phyloP scores from a whole-genome alignment of 2,797 vertebrate genomes.

The Paguma larvata region DNA sequence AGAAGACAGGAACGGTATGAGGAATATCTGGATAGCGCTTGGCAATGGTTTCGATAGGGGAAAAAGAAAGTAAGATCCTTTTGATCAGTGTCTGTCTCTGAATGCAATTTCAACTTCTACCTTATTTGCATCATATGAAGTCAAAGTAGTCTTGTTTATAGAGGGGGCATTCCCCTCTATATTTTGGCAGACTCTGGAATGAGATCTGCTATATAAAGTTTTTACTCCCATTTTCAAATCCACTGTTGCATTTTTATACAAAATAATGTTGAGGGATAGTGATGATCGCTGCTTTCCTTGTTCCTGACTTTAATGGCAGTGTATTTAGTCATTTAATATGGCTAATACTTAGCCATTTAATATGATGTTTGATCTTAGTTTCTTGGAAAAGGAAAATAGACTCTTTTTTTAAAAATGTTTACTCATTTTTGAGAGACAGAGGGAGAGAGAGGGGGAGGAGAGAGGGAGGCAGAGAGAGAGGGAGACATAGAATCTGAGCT shows the following conservation, averaged over 20 bases:
- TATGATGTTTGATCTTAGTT: conserved; percentile 30
- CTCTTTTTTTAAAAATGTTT: no score
- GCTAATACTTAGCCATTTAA: conserved; percentile 17
- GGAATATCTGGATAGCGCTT: not conserved
- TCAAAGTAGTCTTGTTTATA: conserved; percentile 23
- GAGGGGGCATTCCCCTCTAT: not conserved
- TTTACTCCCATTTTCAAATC: not conserved
- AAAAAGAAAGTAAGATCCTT: not conserved
- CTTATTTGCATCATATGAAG: not conserved
- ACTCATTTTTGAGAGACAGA: no score
- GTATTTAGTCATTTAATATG: not conserved
- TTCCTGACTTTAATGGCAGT: not conserved
- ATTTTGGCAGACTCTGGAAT: not conserved
- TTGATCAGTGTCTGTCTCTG: not conserved
- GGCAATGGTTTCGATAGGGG: not conserved
- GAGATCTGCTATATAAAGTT: not conserved
- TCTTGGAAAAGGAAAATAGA: conserved; percentile 44
- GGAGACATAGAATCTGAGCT: no score
- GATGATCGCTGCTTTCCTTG: not conserved
- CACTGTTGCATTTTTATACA: conserved; percentile 24
- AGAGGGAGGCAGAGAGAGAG: no score
- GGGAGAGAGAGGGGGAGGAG: no score
- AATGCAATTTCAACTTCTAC: not conserved
- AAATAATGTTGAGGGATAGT: not conserved
- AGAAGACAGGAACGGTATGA: not conserved